Conservation (phyloP, 2,113 vertebrate species). For the Prolemur simus region DNA sequence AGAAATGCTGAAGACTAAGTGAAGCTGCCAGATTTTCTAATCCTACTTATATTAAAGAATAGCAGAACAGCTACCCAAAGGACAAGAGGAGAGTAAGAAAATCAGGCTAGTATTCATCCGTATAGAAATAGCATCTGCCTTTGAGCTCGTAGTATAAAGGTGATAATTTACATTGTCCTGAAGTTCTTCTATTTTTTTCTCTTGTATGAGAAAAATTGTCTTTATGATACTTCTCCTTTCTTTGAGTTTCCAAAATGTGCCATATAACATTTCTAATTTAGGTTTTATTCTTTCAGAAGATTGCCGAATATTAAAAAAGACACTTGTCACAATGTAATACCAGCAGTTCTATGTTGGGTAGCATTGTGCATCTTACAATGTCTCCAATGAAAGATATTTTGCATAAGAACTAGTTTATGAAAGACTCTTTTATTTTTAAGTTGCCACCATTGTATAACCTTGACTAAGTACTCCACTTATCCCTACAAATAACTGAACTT, state of each 20-base stretch:
- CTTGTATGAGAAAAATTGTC: not conserved
- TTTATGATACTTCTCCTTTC: not conserved
- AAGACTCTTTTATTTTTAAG: not conserved
- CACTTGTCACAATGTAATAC: not conserved
- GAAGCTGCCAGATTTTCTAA: not conserved
- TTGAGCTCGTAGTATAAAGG: not conserved
- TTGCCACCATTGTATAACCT: not conserved
- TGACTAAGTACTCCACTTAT: not conserved
- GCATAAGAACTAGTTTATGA: not conserved
- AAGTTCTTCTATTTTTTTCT: not conserved
- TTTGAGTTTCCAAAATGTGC: not conserved
- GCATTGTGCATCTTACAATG: not conserved
- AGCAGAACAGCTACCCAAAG: not conserved
- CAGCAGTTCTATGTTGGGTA: not conserved
- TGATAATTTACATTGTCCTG: slow-evolving; percentile 31
- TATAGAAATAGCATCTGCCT: not conserved
- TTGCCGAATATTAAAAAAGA: not conserved
- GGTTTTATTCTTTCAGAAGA: slow-evolving; percentile 44
- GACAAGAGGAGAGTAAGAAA: not conserved
- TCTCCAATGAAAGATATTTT: not conserved
- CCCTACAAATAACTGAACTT: not conserved
- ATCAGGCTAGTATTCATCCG: slow-evolving; percentile 41
- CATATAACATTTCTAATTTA: slow-evolving; percentile 33
- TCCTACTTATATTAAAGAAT: not conserved
- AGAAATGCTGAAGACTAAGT: not conserved